Conservation (phyloP, 2,113 vertebrate species). For the Melanotaenia duboulayi region DNA sequence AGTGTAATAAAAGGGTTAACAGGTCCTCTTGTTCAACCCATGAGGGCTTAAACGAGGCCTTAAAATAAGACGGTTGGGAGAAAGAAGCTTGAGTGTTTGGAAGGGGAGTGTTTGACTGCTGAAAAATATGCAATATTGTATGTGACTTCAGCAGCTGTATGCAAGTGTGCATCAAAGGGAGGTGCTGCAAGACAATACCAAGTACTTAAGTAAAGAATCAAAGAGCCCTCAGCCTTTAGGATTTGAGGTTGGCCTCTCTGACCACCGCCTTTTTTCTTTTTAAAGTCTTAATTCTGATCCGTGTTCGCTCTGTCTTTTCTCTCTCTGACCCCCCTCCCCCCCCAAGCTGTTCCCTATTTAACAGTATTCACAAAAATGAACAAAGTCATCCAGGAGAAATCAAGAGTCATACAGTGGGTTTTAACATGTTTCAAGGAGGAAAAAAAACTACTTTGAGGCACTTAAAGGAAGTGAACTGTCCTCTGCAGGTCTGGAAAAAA, state of each 20-base stretch:
- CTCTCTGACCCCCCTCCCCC: constrained; percentile 60
- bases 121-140: constrained; percentile 69
- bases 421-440: constrained; percentile 78
- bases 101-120: constrained; percentile 60
- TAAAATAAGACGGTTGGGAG: constrained; percentile 63
- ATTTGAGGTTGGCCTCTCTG: constrained; percentile 53
- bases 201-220: constrained; percentile 67
- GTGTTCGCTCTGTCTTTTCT: constrained; percentile 76
- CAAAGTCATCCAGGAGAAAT: constrained; percentile 84
- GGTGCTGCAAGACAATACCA: constrained; percentile 66
- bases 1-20: constrained; percentile 52
- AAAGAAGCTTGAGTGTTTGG: constrained; percentile 53
- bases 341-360: constrained; percentile 87
- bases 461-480: constrained; percentile 93
- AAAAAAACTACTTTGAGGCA: constrained; percentile 81
- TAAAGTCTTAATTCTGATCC: constrained; percentile 87
- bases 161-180: constrained; percentile 54
- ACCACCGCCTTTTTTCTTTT: constrained; percentile 64
- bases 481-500: constrained; percentile 98
- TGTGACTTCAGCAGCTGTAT: constrained; percentile 62
- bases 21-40: constrained; percentile 58
- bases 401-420: constrained; percentile 78
- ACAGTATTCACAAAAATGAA: constrained; percentile 93
- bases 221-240: constrained; percentile 58
- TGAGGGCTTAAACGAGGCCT: constrained; percentile 76